Conservation (phyloP, 2,113 vertebrate genomes). For the Sylvia atricapilla region DNA sequence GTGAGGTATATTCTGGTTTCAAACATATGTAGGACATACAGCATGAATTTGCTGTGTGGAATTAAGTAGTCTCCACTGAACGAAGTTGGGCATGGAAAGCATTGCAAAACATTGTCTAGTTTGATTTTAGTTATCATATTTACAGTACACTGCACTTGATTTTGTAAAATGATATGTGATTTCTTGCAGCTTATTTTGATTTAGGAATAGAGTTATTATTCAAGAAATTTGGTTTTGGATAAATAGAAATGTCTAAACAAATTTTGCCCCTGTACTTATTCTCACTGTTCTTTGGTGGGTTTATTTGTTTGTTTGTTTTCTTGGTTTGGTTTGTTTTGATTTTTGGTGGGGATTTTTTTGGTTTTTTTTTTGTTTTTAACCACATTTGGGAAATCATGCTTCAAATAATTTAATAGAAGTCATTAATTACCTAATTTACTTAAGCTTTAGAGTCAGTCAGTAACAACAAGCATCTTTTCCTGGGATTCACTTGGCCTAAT, state of each 20-base stretch:
- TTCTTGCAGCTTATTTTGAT: not conserved
- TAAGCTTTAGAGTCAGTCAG: not conserved
- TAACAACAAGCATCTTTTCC: not conserved
- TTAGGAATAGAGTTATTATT: not conserved
- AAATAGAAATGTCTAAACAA: not conserved
- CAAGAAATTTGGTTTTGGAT: not conserved
- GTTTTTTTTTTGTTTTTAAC: not conserved
- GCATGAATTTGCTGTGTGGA: not conserved
- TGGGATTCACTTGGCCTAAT: not conserved
- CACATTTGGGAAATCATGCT: not conserved
- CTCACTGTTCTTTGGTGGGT: not conserved
- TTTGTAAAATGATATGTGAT: not conserved
- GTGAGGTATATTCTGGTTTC: not conserved
- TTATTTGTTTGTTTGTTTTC: too few relatives aligned
- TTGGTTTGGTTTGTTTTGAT: not conserved
- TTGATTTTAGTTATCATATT: not conserved
- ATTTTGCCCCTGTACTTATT: not conserved
- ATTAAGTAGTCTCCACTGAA: not conserved
- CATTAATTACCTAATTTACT: not conserved
- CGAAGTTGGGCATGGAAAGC: not conserved
- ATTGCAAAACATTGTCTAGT: not conserved
- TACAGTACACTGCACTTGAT: not conserved
- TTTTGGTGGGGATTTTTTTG: not conserved
- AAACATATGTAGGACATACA: not conserved
- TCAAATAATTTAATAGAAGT: not conserved